A percentile compares a stretch with the other conserved stretches of the same genome.
Conservation (phyloP, 2,888 invertebrate species). For the Luperina testacea region DNA sequence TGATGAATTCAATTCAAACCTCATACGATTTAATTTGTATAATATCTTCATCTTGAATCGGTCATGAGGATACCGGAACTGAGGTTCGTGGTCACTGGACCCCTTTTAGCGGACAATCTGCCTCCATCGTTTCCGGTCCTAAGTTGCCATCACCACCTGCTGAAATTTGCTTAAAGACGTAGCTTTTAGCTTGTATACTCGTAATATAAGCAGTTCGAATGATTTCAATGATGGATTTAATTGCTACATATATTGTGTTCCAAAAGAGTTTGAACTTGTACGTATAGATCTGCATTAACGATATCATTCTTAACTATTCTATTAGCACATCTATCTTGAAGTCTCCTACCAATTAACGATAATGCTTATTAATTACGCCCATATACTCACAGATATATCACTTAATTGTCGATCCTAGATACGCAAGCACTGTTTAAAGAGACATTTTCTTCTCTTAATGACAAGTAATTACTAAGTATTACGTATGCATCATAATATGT, state of each 20-base stretch:
- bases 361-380: background rate
- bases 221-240: background rate
- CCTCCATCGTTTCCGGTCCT: background rate
- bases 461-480: constrained; percentile 44
- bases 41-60: background rate
- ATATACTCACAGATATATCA: constrained; percentile 29
- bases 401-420: constrained; percentile 47
- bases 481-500: constrained; percentile 34
- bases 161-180: background rate
- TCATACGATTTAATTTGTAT: background rate
- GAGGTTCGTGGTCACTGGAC: background rate
- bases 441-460: constrained; percentile 42
- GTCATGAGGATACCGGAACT: background rate
- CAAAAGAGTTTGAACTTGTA: background rate
- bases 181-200: too few relatives aligned
- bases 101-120: background rate
- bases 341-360: constrained; percentile 12
- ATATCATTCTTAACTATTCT: background rate
- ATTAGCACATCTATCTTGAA: constrained; percentile 12
- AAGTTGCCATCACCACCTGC: too few relatives aligned
- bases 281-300: background rate
- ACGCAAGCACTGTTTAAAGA: constrained; percentile 30
- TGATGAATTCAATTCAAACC: background rate
- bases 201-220: background rate
- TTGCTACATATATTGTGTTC: background rate